Conservation (phyloP, 2,888 invertebrate genomes). For the Microctonus brassicae region DNA sequence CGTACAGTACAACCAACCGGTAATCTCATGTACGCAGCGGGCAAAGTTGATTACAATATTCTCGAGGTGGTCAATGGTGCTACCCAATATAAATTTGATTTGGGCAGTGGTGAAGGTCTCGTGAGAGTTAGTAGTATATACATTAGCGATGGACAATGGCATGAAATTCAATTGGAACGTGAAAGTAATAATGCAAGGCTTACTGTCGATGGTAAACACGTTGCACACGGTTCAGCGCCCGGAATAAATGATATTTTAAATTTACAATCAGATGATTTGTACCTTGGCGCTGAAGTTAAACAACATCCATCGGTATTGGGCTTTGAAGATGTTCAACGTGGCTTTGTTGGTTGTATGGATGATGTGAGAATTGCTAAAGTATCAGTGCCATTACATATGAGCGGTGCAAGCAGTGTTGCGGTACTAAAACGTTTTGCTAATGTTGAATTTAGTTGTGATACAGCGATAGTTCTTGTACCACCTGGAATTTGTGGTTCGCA, state of each 20-base stretch:
- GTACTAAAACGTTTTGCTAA: conserved; percentile 78
- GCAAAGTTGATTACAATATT: conserved; percentile 89
- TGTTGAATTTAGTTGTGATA: conserved; percentile 80
- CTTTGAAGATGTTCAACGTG: conserved; percentile 83
- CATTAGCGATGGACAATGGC: conserved; percentile 90
- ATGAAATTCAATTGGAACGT: conserved; percentile 83
- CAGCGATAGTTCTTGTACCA: conserved; percentile 72
- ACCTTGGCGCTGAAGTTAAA: conserved; percentile 86
- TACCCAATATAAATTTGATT: conserved; percentile 91
- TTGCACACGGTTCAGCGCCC: conserved; percentile 83
- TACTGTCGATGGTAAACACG: conserved; percentile 81
- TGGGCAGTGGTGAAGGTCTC: conserved; percentile 91
- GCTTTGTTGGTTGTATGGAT: conserved; percentile 93
- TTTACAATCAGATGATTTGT: conserved; percentile 85
- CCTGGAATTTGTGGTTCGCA: conserved; percentile 82
- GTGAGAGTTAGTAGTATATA: conserved; percentile 83
- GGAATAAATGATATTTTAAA: conserved; percentile 88
- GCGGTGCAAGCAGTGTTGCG: conserved; percentile 75
- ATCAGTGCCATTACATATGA: conserved; percentile 81
- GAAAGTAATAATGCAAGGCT: conserved; percentile 85
- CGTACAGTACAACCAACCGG: conserved; percentile 88
- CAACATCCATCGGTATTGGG: conserved; percentile 81
- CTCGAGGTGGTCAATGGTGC: conserved; percentile 89
- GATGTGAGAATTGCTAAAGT: conserved; percentile 84
- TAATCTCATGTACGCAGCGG: conserved; percentile 87